These are phyloP conservation scores for Cheilosia vulpina DNA, from an alignment of 2,888 invertebrate species.

Conservation along the genomic window DNA sequence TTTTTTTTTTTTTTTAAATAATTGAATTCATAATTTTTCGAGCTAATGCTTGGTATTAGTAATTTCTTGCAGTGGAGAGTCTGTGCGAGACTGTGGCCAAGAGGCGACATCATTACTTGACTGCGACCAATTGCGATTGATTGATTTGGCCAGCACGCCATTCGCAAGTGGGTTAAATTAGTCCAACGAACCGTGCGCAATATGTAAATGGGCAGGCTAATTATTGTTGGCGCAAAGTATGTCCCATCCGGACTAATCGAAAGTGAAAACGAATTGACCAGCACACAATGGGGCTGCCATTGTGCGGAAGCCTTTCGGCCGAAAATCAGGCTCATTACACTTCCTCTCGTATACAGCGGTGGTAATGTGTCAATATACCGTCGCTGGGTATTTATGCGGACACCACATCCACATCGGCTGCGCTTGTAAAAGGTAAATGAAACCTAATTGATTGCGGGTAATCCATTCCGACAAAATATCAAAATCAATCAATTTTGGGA, in stretches of 20 bases:
- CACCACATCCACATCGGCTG: neutral
- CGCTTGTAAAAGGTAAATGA: conserved; percentile 35
- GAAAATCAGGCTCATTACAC: conserved; percentile 44
- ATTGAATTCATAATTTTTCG: conserved; percentile 74
- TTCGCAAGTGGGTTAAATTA: conserved; percentile 66
- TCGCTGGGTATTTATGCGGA: neutral
- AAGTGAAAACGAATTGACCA: conserved; percentile 58
- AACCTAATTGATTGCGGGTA: conserved; percentile 66
- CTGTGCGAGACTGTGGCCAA: neutral
- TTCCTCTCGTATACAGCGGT: neutral
- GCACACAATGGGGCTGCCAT: neutral
- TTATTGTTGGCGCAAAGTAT: conserved; percentile 12
- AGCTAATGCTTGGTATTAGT: conserved; percentile 65
- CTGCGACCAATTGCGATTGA: conserved; percentile 66
- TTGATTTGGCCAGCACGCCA: conserved; percentile 50
- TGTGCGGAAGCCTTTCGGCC: conserved; percentile 20
- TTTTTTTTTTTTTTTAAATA: conserved; percentile 42
- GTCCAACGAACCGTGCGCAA: conserved; percentile 37
- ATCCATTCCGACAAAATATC: conserved; percentile 69
- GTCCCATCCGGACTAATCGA: conserved; percentile 22
- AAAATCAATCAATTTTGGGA: conserved; percentile 65
- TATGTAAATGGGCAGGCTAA: conserved; percentile 44
- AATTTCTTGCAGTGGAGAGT: conserved; percentile 49
- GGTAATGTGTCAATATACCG: conserved; percentile 30
- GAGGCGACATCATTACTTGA: conserved; percentile 57